Base-by-base conservation (phyloP, 2,888 invertebrate genomes). In the Oxytorus armatus region DNA sequence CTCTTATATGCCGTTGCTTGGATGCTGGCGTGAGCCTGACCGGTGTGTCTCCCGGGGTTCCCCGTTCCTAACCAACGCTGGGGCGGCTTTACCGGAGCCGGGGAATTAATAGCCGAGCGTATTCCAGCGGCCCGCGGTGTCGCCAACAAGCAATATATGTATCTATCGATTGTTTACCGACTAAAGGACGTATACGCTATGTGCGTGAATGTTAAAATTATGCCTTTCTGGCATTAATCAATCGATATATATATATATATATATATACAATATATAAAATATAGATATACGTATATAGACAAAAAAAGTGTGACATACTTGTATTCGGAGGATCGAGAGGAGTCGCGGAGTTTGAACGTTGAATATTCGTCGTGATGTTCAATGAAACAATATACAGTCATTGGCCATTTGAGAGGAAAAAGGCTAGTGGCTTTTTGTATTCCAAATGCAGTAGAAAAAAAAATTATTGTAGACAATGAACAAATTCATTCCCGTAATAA, bases 61-160 rank as follows among this genome's bases (percentile, higher is more conserved):
- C 65, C 74, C 80, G 77, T 87, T 83, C 85, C 85, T n/a, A n/a
- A 81, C 85, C 84, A n/a, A n/a, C n/a, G n/a, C n/a, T n/a, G n/a
- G n/a, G 82, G 83, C 82, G 82, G 76, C 80, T 77, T 66, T 77
- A 65, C 78, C 70, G 84, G 85, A 86, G 83, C 83, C 57, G 44
- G 44, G 70, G 87, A 88, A 88, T 90, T 90, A 90, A 90, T 90
- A 90, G 90, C 89, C 89, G 87, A 85, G 86, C 87, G 85, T 88
- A 88, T 88, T 88, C 86, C 86, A n/a, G 84, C 83, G 84, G 82
- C 80, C 53, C 61, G 51, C 76, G 65, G 79, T 76, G 68, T 78
- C 65, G 61, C 81, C 72, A 66, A n/a, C 73, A 63, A 57, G 55
- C 39, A 75, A 70, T 36, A 42, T 59, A 69, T 18, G 14, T n/a